Evolutionary conservation across 2,888 invertebrate genomes (phyloP).

Genomic region (Apotomis capreana): DNA sequence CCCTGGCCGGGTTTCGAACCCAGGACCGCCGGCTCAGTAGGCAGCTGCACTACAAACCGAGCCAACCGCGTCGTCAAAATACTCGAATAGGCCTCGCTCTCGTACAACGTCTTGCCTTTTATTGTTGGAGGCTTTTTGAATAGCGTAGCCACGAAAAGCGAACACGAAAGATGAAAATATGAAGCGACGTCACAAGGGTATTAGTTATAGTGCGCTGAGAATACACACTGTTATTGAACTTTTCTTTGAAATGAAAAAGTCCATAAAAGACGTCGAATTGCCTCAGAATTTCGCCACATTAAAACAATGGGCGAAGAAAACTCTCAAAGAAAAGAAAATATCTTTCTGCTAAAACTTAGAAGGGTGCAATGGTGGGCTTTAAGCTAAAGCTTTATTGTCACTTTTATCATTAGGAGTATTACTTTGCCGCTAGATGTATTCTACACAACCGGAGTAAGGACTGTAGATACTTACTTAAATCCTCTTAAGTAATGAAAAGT

Average conservation of each 20-base stretch:
- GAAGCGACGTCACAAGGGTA: constrained; percentile 2
- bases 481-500: neutral
- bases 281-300: constrained; percentile 23
- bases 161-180: neutral
- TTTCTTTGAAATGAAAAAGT: constrained; percentile 26
- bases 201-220: neutral
- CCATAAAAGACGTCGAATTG: constrained; percentile 9
- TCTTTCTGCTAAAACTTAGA: constrained; percentile 18
- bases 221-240: constrained; percentile 19
- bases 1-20: too few relatives aligned
- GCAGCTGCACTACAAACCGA: too few relatives aligned
- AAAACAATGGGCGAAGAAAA: constrained; percentile 31
- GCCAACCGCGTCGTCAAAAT: too few relatives aligned
- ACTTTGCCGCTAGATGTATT: neutral
- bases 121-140: neutral
- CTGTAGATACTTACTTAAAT: neutral
- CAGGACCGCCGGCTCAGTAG: too few relatives aligned
- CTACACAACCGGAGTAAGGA: neutral
- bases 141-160: neutral
- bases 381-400: constrained; percentile 30
- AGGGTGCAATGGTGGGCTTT: constrained; percentile 18
- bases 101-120: too few relatives aligned
- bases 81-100: too few relatives aligned
- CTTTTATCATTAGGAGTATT: constrained; percentile 17
- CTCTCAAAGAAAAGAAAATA: constrained; percentile 23